These are phyloP conservation scores for Mesitornis unicolor DNA, from an alignment of 2,113 vertebrate species.

Conservation along the genomic window DNA sequence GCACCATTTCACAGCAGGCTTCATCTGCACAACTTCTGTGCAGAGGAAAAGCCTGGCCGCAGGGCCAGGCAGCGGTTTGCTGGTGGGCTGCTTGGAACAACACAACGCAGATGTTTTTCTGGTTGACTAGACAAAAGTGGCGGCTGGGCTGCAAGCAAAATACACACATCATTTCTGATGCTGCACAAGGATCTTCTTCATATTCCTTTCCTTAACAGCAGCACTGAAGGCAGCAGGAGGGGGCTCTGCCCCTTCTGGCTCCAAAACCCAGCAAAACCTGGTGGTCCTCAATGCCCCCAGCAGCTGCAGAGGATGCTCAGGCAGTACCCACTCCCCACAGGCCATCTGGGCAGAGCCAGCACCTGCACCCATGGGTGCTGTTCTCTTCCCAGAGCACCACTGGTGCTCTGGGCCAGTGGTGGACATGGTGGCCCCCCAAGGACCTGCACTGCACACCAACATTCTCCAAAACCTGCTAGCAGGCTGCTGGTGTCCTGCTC, in stretches of 20 bases:
- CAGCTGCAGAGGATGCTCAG: background rate
- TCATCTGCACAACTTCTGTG: background rate
- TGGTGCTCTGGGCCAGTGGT: too few species aligned
- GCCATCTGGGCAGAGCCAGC: background rate
- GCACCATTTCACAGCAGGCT: background rate
- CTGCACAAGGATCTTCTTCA: background rate
- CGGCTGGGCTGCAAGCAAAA: background rate
- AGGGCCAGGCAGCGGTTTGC: background rate
- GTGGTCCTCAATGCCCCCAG: background rate
- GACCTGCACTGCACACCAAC: background rate
- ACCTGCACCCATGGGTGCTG: background rate
- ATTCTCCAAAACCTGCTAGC: background rate
- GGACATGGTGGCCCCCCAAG: background rate
- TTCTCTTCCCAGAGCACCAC: background rate
- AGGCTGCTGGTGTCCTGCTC: background rate
- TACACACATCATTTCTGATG: accelerated
- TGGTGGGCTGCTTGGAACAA: background rate
- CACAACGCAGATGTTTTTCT: background rate
- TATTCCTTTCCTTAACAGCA: accelerated
- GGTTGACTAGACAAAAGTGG: background rate
- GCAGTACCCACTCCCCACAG: background rate
- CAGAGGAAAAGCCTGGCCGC: background rate
- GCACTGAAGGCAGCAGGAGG: background rate
- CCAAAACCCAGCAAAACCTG: background rate
- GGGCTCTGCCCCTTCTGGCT: background rate